phyloP scores from a whole-genome alignment of 2,888 invertebrate genomes.

The Drosophila anomalipes region DNA sequence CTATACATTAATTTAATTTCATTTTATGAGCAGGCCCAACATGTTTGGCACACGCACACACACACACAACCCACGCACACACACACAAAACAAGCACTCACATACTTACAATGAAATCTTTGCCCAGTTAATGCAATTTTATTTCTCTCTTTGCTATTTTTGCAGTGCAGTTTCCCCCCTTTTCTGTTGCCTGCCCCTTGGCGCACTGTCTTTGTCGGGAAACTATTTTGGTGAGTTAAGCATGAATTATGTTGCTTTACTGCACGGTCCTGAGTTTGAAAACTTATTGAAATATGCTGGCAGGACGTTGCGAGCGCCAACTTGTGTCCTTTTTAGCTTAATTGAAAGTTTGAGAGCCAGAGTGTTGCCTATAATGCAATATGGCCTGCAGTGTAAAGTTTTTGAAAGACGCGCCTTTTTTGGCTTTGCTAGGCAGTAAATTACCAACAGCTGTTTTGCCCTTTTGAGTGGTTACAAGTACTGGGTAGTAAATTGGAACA shows the following conservation, averaged over 20 bases:
- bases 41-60: constrained; percentile 61
- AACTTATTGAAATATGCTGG: constrained; percentile 78
- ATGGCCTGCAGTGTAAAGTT: constrained; percentile 51
- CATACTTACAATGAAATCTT: constrained; percentile 37
- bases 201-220: constrained; percentile 46
- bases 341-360: constrained; percentile 65
- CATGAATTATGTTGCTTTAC: constrained; percentile 79
- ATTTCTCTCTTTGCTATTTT: constrained; percentile 65
- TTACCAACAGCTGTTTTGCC: constrained; percentile 66
- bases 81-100: constrained; percentile 4
- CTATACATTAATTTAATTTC: constrained; percentile 79
- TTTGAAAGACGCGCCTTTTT: constrained; percentile 41
- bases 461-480: constrained; percentile 37
- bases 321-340: constrained; percentile 76
- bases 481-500: constrained; percentile 16
- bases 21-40: constrained; percentile 78
- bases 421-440: constrained; percentile 54
- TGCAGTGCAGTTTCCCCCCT: constrained; percentile 50
- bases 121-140: constrained; percentile 69
- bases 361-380: constrained; percentile 58
- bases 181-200: constrained; percentile 16
- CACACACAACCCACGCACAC: constrained; percentile 20
- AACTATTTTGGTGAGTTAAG: constrained; percentile 80
- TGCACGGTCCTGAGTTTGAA: constrained; percentile 64
- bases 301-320: constrained; percentile 42